These are phyloP conservation scores for Urosaurus nigricauda DNA, from an alignment of 2,797 vertebrate species.

Conservation along the genomic window DNA sequence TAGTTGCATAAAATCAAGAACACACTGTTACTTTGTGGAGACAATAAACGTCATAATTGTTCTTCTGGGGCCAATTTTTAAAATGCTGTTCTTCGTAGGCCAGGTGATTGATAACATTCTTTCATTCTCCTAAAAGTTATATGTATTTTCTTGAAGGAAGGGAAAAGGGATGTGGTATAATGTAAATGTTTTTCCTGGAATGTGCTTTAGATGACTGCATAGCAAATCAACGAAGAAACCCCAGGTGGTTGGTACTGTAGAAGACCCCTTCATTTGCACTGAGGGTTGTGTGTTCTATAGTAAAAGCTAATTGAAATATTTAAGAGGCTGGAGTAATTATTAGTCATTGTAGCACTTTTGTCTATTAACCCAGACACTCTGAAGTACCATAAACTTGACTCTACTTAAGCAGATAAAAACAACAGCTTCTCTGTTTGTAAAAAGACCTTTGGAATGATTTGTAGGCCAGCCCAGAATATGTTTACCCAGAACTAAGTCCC, in stretches of 20 bases:
- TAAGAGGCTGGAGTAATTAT: constrained; percentile 38
- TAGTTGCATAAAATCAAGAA: constrained; percentile 64
- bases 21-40: constrained; percentile 65
- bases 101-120: constrained; percentile 57
- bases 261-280: constrained; percentile 18
- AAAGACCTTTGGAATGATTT: constrained; percentile 26
- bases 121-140: constrained; percentile 60
- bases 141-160: constrained; percentile 44
- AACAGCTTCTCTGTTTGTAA: constrained; percentile 20
- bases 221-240: constrained; percentile 32
- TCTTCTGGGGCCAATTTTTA: constrained; percentile 66
- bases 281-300: constrained; percentile 20
- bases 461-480: neutral
- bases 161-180: constrained; percentile 37
- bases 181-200: constrained; percentile 50
- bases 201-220: constrained; percentile 39
- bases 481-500: constrained; percentile 30
- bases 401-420: constrained; percentile 1
- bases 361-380: constrained; percentile 35
- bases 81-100: constrained; percentile 63
- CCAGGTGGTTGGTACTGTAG: constrained; percentile 23
- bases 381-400: constrained; percentile 27
- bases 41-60: constrained; percentile 66
- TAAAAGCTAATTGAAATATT: constrained; percentile 44
- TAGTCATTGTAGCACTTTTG: constrained; percentile 30